phyloP scores from a whole-genome alignment of 1,140 invertebrate genomes.

The Mya arenaria region DNA sequence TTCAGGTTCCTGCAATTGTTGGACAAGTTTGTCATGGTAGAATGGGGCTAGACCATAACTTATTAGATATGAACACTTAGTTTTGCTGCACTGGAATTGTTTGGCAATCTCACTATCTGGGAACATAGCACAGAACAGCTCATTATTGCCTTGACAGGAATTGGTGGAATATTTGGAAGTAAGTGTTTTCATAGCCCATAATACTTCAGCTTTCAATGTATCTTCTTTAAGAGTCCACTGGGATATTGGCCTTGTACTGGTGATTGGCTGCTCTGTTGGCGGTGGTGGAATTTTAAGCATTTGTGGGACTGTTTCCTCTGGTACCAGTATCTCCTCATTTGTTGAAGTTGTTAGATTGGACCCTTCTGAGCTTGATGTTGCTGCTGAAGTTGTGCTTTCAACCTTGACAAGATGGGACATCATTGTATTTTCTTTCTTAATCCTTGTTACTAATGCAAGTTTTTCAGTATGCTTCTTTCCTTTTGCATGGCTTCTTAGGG shows the following conservation, averaged over 20 bases:
- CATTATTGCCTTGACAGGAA: neutral
- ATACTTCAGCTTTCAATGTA: constrained; percentile 24
- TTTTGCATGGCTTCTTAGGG: constrained; percentile 42
- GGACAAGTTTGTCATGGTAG: constrained; percentile 20
- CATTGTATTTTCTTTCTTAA: constrained; percentile 19
- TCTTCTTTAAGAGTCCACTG: constrained; percentile 30
- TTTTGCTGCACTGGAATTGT: constrained; percentile 43
- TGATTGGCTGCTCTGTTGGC: neutral
- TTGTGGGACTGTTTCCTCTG: constrained; percentile 10
- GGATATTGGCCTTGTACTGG: constrained; percentile 8
- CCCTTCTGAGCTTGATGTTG: neutral
- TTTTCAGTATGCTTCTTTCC: constrained; percentile 41
- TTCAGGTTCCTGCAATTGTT: neutral
- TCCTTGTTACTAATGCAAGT: constrained; percentile 4
- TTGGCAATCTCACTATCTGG: constrained; percentile 51
- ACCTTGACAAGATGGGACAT: constrained; percentile 16
- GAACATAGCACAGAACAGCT: constrained; percentile 49
- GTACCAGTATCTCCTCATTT: constrained; percentile 12
- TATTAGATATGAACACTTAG: constrained; percentile 46
- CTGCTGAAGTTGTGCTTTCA: neutral
- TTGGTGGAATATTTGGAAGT: constrained; percentile 21
- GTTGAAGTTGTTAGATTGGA: neutral
- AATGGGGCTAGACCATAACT: constrained; percentile 36
- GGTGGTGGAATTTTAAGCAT: constrained; percentile 3
- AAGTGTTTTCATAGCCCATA: constrained; percentile 37